These are phyloP conservation scores for Pterocles burchelli DNA, from an alignment of 2,113 vertebrate genomes.

Conservation along the genomic window DNA sequence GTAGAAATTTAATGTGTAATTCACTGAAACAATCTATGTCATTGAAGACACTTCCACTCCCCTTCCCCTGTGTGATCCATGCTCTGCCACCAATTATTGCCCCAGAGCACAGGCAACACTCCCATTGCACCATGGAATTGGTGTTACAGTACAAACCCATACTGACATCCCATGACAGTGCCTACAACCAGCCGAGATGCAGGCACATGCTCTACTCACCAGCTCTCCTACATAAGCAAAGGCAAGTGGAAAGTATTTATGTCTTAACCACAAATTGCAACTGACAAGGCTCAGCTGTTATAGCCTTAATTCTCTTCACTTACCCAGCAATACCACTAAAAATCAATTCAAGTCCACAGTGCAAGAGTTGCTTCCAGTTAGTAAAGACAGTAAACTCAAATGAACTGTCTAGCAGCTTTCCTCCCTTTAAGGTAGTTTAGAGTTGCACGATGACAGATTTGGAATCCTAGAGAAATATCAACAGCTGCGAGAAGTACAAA, in stretches of 20 bases:
- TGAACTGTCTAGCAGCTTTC: neutral
- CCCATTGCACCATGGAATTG: neutral
- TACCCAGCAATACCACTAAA: neutral
- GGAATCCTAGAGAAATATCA: neutral
- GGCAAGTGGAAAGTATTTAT: neutral
- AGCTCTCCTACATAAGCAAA: neutral
- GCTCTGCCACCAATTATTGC: neutral
- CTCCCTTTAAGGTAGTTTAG: neutral
- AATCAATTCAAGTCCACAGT: neutral
- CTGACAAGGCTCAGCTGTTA: neutral
- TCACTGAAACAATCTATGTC: neutral
- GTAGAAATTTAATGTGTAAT: neutral
- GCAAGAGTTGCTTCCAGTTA: neutral
- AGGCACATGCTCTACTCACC: neutral
- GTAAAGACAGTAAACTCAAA: neutral
- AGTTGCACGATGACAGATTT: neutral
- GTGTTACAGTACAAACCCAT: neutral
- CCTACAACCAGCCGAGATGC: neutral
- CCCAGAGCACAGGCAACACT: neutral
- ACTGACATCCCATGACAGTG: neutral
- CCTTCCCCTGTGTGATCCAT: neutral
- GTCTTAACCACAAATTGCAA: neutral
- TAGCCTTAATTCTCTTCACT: neutral
- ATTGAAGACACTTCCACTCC: neutral
- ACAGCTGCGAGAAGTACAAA: neutral